Percentiles rank a stretch among this genome's conserved stretches.
These are phyloP conservation scores for Candidula unifasciata DNA, from an alignment of 2,888 invertebrate genomes.

Conservation along the genomic window DNA sequence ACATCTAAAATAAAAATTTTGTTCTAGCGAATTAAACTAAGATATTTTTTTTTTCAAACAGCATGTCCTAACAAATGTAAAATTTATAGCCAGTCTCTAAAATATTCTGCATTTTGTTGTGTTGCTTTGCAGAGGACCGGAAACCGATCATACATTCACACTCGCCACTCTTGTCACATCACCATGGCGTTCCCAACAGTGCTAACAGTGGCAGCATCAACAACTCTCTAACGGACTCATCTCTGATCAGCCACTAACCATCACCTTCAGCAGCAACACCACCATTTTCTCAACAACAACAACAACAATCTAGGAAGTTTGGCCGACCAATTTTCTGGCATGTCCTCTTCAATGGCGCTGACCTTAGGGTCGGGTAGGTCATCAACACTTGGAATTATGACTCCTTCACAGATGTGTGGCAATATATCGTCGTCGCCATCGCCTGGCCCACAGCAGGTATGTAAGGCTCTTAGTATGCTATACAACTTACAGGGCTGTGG, in stretches of 20 bases:
- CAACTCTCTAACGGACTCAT: not conserved
- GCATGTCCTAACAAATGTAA: too few relatives aligned
- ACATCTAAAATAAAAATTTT: too few relatives aligned
- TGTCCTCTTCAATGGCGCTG: constrained; percentile 43
- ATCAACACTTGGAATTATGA: constrained; percentile 24
- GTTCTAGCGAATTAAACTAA: too few relatives aligned
- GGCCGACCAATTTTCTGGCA: constrained; percentile 27
- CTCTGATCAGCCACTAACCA: constrained; percentile 20
- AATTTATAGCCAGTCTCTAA: too few relatives aligned
- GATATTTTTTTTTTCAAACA: too few relatives aligned
- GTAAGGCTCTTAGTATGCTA: not conserved
- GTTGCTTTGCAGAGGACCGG: constrained; percentile 26
- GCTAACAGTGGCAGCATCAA: not conserved
- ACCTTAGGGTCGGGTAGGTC: constrained; percentile 41
- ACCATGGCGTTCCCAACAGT: constrained; percentile 15
- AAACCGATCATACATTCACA: constrained; percentile 24
- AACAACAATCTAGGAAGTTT: constrained; percentile 10
- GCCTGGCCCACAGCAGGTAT: constrained; percentile 34
- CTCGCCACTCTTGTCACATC: not conserved
- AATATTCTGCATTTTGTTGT: not conserved
- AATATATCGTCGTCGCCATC: constrained; percentile 39
- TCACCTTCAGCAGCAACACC: constrained; percentile 44
- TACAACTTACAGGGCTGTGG: too few relatives aligned
- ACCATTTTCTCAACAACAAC: constrained; percentile 24
- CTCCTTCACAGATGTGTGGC: constrained; percentile 42